A percentile compares a stretch with the other conserved stretches of the same genome.
Conservation (phyloP, 2,888 invertebrate species). For the Leucoma salicis region DNA sequence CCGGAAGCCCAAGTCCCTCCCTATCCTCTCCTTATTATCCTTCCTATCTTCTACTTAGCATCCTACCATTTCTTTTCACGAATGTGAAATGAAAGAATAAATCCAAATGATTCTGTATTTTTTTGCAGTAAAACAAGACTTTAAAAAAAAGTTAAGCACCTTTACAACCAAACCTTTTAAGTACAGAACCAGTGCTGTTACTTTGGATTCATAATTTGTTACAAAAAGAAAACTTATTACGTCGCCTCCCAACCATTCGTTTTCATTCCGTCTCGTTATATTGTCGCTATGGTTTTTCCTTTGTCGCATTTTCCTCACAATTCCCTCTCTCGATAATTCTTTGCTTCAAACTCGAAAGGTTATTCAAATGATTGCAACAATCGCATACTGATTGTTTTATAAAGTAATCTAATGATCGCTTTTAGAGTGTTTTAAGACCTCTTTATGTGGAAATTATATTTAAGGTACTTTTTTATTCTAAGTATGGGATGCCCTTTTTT, state of each 20-base stretch:
- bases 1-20: too few relatives aligned
- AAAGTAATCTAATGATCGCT: slow-evolving; percentile 17
- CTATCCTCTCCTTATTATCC: too few relatives aligned
- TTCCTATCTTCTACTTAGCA: too few relatives aligned
- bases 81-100: too few relatives aligned
- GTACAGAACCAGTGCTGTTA: slow-evolving; percentile 12
- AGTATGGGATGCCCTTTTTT: too few relatives aligned
- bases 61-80: too few relatives aligned
- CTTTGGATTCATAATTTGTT: slow-evolving; percentile 13
- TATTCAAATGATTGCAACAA: slow-evolving; percentile 24
- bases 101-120: too few relatives aligned
- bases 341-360: slow-evolving; percentile 18
- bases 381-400: slow-evolving; percentile 21
- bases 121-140: too few relatives aligned
- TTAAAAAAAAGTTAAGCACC: too few relatives aligned
- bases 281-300: slow-evolving; percentile 19
- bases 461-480: too few relatives aligned
- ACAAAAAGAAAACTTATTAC: slow-evolving; percentile 53
- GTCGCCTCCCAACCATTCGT: slow-evolving; percentile 45
- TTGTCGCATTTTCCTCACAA: slow-evolving; percentile 21
- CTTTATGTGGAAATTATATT: too few relatives aligned
- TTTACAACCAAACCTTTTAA: not conserved
- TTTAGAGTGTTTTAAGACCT: too few relatives aligned
- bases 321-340: slow-evolving; percentile 23
- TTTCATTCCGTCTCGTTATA: slow-evolving; percentile 47